Evolutionary conservation across 2,797 vertebrate genomes (phyloP), one percentile per base, ranked within the genome.

Genomic region (Dicrostonyx torquatus): DNA sequence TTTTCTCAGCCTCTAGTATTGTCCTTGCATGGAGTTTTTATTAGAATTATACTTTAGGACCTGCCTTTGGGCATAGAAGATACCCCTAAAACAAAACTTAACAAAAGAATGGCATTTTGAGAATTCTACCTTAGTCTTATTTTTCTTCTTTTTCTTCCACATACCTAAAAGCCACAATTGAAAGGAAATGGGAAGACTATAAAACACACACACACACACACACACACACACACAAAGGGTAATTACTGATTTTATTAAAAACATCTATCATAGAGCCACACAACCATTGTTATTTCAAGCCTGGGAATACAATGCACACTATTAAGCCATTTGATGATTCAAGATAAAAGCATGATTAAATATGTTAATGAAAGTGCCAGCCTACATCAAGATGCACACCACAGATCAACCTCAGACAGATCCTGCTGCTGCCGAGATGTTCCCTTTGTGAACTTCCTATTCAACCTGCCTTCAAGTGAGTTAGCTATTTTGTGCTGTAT

Each of bases 211-310:
- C 48, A 60, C 24, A 60, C 40, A 12, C 45, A 90, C 37, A 77
- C 60, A 97, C 95, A 97, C 34, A 79, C 58, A 97, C 95, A 97
- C 93, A 97, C 88, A 97, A 91, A 94, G 92, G 96, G 92, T 97
- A 98, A 98, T 98, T 98, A 98, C 96, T 97, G 97, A 95, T 97
- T 98, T 98, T 98, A 98, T 98, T 98, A 98, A 98, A 98, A 98
- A 77, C 96, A 98, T 98, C 97, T 97, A 98, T 98, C 98, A 97
- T 34, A 87, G 93, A 97, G 93, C 96, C 94, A 95, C 83, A 95
- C 60, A 98, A 96, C 77, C 45, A 80, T 58, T 97, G 90, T 95
- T 97, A 98, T 97, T 97, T 93, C 77, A 92, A 93, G 95, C 70
- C 94, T 97, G 96, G 93, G 97, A 98, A 98, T 95, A 97, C 97